Evolutionary conservation across 2,113 vertebrate species (phyloP).

Genomic region (Colius striatus): DNA sequence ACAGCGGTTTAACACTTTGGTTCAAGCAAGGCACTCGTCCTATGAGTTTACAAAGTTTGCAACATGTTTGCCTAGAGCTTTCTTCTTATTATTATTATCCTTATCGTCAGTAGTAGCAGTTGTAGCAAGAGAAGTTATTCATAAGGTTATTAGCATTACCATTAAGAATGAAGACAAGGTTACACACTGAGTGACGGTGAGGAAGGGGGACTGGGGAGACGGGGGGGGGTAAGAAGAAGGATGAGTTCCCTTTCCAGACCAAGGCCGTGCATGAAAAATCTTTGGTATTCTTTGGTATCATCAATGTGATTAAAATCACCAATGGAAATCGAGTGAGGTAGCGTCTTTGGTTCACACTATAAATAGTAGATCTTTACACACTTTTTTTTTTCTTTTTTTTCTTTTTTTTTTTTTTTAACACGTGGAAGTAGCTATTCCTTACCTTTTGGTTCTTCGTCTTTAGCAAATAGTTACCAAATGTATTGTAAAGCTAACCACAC

Average conservation of each 20-base stretch:
- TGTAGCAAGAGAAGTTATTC: slow-evolving; percentile 68
- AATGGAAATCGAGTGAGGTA: slow-evolving; percentile 99
- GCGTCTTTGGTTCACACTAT: slow-evolving; percentile 99
- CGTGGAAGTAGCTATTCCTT: slow-evolving; percentile 86
- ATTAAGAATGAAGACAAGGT: slow-evolving; percentile 80
- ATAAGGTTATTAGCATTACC: slow-evolving; percentile 68
- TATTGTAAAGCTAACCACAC: slow-evolving; percentile 90
- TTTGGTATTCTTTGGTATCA: slow-evolving; percentile 99
- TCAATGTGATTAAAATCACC: slow-evolving; percentile 99
- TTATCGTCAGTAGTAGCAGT: slow-evolving; percentile 71
- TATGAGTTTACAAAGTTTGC: slow-evolving; percentile 97
- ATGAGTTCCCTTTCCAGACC: slow-evolving; percentile 87
- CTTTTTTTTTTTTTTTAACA: slow-evolving; percentile 68
- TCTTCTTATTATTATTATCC: slow-evolving; percentile 64
- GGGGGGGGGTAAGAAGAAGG: slow-evolving; percentile 64
- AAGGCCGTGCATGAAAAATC: slow-evolving; percentile 94
- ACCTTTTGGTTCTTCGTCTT: slow-evolving; percentile 85
- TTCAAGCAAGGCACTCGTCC: slow-evolving; percentile 99
- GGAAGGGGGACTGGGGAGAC: not conserved
- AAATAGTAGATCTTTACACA: slow-evolving; percentile 94
- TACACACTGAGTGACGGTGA: slow-evolving; percentile 76
- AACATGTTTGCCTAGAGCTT: slow-evolving; percentile 87
- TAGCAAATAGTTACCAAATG: slow-evolving; percentile 86
- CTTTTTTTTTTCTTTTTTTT: slow-evolving; percentile 64
- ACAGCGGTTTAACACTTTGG: slow-evolving; percentile 99